Conservation (phyloP, 2,797 vertebrate species). For the Coracias cyanogaster region DNA sequence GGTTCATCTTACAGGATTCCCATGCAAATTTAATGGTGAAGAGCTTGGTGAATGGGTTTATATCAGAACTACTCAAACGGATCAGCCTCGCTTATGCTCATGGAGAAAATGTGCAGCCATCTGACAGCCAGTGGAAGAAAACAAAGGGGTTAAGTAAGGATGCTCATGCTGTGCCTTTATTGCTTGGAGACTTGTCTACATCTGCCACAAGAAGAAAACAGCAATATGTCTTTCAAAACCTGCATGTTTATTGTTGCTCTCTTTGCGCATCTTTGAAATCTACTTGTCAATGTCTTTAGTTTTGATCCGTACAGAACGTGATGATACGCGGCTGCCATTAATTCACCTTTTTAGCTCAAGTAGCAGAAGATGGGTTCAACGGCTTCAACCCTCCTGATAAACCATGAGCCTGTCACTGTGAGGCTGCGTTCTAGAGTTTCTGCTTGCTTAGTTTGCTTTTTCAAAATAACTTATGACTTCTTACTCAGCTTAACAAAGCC, state of each 20-base stretch:
- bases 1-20: background rate
- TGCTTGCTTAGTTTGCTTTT: background rate
- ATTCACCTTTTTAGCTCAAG: background rate
- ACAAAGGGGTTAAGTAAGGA: background rate
- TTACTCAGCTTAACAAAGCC: background rate
- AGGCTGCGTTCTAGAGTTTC: rapidly evolving
- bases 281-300: background rate
- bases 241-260: background rate
- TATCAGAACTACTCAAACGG: background rate
- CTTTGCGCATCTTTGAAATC: background rate
- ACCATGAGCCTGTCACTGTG: background rate
- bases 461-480: background rate
- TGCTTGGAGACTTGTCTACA: background rate
- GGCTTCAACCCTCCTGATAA: background rate
- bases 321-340: background rate
- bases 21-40: background rate
- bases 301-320: background rate
- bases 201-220: background rate
- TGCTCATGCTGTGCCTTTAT: background rate
- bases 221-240: background rate
- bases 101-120: background rate
- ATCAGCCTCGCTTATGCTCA: background rate
- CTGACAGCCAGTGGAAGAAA: background rate
- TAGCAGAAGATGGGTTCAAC: background rate
- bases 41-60: background rate